Evolutionary conservation across 2,797 vertebrate genomes (phyloP), one percentile per base, ranked within the genome.

Genomic region (Diglossa cyanea): DNA sequence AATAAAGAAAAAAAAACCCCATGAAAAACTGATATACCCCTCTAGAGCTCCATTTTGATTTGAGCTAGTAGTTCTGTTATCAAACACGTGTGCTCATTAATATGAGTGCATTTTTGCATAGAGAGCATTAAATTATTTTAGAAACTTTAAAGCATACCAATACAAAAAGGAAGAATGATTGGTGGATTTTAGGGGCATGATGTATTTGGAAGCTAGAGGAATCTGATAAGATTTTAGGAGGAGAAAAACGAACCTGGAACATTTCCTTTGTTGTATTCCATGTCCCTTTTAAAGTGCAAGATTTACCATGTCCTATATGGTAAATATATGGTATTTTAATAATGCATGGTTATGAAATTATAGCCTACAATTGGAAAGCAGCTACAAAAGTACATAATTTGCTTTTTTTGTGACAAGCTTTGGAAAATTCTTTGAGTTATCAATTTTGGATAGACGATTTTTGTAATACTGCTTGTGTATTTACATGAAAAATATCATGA

Each of bases 351-450:
- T 86, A 73, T n/a, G 66, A 66, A 71, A 53, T 57, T 16, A 35
- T 9, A 54, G 51, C 6, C 25, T 48, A 70, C 28, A 60, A 24
- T 14, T 89, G 15, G 35, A 81, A 93, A 88, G 80, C 1, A 55
- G 33, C 50, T 63, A 35, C 28, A 67, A 76, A 72, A 47, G 60
- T 11, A 51, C 18, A 33, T 33, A 57, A 62, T 71, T 75, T 53
- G 11, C 11, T 73, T 57, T 35, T 18, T 57, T n/a, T 60, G 31
- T 80, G 77, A 51, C 23, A 88, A 88, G 12, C 61, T 35, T 26
- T 11, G 79, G 50, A 72, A 86, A 96, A 55, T 40, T 24, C 33
- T 72, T 75, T 31, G 39, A 71, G 50, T 70, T 89, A 65, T n/a
- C 65, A 57, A 1, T 51, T 90, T 84, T 45, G 71, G 13, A n/a